phyloP scores from a whole-genome alignment of 2,113 vertebrate genomes.

The Garra rufa region DNA sequence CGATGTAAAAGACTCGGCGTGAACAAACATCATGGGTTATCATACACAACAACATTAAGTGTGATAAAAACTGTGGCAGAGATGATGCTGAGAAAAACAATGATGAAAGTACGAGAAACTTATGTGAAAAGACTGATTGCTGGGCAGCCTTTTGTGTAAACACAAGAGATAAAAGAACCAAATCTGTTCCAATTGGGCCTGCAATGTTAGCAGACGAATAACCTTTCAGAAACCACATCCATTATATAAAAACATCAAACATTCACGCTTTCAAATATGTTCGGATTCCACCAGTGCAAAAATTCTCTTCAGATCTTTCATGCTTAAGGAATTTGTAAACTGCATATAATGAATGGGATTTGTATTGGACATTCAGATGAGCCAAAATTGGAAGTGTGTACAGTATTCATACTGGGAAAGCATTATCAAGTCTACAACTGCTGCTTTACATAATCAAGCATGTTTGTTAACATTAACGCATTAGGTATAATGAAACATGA shows the following conservation, averaged over 20 bases:
- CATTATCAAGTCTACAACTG: slow-evolving; percentile 4
- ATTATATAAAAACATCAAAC: background rate
- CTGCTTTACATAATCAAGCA: background rate
- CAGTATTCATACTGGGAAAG: background rate
- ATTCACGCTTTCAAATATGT: slow-evolving; percentile 13
- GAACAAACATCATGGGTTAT: background rate
- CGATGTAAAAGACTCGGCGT: slow-evolving; percentile 77
- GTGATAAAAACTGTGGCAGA: slow-evolving; percentile 8
- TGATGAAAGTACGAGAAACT: background rate
- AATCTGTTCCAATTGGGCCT: background rate
- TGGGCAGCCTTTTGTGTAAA: background rate
- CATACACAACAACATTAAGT: background rate
- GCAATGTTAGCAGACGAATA: background rate
- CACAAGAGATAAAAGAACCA: background rate
- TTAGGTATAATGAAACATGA: background rate
- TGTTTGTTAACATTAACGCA: background rate
- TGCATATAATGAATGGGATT: background rate
- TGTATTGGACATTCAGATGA: background rate
- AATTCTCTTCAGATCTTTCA: background rate
- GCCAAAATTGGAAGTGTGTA: background rate
- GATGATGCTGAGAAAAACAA: slow-evolving; percentile 13
- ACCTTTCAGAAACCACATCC: background rate
- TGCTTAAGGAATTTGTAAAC: background rate
- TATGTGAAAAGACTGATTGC: background rate
- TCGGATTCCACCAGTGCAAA: background rate